Conservation (phyloP, 2,113 vertebrate genomes). For the Pseudolaguvia tuberculata region DNA sequence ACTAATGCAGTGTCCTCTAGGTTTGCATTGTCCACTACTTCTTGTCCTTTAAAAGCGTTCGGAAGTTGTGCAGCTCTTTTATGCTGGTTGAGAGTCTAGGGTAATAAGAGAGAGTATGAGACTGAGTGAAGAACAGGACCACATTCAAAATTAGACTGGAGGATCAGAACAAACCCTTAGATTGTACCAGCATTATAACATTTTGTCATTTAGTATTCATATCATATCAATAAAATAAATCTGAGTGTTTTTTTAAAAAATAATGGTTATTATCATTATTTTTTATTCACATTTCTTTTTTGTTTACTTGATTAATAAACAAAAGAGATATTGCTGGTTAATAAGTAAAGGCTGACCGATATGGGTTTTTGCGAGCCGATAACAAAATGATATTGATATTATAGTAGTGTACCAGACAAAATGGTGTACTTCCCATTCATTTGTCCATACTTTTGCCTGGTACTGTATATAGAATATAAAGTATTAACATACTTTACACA, state of each 20-base stretch:
- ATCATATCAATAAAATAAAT: not conserved
- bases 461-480: too few species aligned
- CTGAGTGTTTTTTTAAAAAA: not conserved
- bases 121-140: not conserved
- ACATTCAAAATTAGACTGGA: not conserved
- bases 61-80: conserved; percentile 86
- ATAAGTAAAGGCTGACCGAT: too few species aligned
- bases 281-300: not conserved
- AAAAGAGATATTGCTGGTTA: too few species aligned
- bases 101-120: not conserved
- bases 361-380: too few species aligned
- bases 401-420: too few species aligned
- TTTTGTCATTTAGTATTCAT: not conserved
- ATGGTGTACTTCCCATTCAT: too few species aligned
- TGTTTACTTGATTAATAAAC: not conserved
- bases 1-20: conserved; percentile 56
- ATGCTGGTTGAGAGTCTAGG: conserved; percentile 90
- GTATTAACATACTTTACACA: too few species aligned
- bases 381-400: too few species aligned
- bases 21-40: conserved; percentile 67
- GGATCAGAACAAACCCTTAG: not conserved
- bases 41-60: conserved; percentile 76
- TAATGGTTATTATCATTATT: not conserved
- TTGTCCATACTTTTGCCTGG: too few species aligned
- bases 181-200: not conserved